These are phyloP conservation scores for Ganaspis brasiliensis DNA, from an alignment of 2,888 invertebrate species.

Conservation along the genomic window DNA sequence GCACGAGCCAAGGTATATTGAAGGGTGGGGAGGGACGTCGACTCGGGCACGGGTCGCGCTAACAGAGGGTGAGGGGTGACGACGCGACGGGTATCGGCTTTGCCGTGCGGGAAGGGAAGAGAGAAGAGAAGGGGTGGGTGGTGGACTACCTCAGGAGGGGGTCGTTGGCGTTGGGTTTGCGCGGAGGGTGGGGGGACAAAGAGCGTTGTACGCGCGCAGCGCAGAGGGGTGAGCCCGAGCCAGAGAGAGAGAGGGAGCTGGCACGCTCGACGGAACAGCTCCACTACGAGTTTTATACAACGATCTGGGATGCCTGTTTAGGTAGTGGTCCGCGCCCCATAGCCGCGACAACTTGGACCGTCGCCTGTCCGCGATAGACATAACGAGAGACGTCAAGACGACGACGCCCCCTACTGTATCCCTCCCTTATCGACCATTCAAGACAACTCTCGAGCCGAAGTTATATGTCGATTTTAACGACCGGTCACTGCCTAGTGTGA, in stretches of 20 bases:
- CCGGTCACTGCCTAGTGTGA: not conserved
- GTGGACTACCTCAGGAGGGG: constrained; percentile 19
- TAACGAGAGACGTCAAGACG: constrained; percentile 48
- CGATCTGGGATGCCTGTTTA: constrained; percentile 79
- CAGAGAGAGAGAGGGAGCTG: constrained; percentile 68
- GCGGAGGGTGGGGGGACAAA: constrained; percentile 37
- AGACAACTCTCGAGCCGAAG: constrained; percentile 41
- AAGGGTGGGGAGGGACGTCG: constrained; percentile 66
- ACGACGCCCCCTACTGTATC: constrained; percentile 51
- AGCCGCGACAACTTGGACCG: constrained; percentile 73
- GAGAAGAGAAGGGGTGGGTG: constrained; percentile 27
- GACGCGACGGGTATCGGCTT: constrained; percentile 40
- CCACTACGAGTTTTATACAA: constrained; percentile 76
- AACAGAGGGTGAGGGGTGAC: constrained; percentile 37
- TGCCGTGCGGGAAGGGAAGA: constrained; percentile 14
- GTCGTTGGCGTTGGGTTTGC: constrained; percentile 21
- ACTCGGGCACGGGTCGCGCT: constrained; percentile 75
- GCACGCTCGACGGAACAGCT: constrained; percentile 77
- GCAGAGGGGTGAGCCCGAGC: constrained; percentile 53
- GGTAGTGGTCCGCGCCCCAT: constrained; percentile 79
- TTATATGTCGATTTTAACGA: not conserved
- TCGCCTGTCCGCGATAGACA: constrained; percentile 38
- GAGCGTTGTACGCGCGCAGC: constrained; percentile 46
- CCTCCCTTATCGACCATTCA: constrained; percentile 39
- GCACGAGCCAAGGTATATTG: constrained; percentile 35